These are phyloP conservation scores for Chloebia gouldiae DNA, from an alignment of 2,113 vertebrate species.

Conservation along the genomic window DNA sequence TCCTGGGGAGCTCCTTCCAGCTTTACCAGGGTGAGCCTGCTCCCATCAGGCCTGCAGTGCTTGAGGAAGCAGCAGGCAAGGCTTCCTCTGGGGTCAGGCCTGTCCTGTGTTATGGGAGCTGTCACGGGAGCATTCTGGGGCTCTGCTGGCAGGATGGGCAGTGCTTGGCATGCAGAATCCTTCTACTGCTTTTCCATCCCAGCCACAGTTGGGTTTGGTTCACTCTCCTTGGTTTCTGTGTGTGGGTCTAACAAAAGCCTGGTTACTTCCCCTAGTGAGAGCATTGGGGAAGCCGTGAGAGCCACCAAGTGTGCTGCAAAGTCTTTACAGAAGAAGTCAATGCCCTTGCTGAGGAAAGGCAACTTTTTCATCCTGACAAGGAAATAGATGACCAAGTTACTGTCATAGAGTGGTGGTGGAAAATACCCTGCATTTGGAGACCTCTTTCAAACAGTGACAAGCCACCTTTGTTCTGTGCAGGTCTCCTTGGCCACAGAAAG, in stretches of 20 bases:
- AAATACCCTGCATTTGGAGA: background rate
- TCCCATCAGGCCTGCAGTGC: background rate
- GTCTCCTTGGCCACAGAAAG: background rate
- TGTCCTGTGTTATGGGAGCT: background rate
- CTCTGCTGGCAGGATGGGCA: background rate
- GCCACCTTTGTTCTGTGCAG: background rate
- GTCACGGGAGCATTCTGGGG: rapidly evolving
- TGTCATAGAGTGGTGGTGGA: background rate
- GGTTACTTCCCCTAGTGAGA: background rate
- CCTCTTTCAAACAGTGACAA: background rate
- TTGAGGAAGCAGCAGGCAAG: rapidly evolving
- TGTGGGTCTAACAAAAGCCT: background rate
- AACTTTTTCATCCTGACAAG: background rate
- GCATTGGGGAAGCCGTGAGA: rapidly evolving
- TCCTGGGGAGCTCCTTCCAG: background rate
- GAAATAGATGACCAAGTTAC: background rate
- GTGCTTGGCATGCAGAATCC: background rate
- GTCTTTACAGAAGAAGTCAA: background rate
- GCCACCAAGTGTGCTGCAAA: background rate
- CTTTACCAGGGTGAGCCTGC: background rate
- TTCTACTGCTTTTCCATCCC: background rate
- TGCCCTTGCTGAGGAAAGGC: background rate
- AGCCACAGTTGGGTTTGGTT: background rate
- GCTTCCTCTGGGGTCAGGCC: background rate
- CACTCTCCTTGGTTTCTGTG: background rate